These are phyloP conservation scores for Malacoctenus gilli DNA, from an alignment of 2,797 vertebrate species.

Conservation along the genomic window DNA sequence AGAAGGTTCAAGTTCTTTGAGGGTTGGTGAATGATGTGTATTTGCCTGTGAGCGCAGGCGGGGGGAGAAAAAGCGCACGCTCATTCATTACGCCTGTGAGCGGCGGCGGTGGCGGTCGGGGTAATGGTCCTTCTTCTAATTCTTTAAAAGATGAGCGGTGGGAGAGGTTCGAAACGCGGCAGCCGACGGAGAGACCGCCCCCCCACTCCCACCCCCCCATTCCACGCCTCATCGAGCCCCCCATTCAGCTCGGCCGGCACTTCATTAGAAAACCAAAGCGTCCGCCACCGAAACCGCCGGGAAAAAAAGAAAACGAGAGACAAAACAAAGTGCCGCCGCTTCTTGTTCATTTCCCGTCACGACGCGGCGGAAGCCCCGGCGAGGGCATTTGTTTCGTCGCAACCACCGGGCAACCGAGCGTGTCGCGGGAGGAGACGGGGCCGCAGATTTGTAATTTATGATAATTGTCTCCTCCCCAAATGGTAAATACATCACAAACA, in stretches of 20 bases:
- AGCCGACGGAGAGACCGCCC: slow-evolving; percentile 30
- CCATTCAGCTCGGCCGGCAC: slow-evolving; percentile 55
- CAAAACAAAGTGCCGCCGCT: not conserved
- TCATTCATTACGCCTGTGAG: slow-evolving; percentile 46
- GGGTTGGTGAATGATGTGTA: slow-evolving; percentile 11
- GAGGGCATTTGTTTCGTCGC: slow-evolving; percentile 57
- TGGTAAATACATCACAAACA: slow-evolving; percentile 57
- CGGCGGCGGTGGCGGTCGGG: slow-evolving; percentile 47
- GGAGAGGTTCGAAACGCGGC: slow-evolving; percentile 54
- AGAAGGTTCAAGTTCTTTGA: no score
- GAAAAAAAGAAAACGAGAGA: slow-evolving; percentile 17
- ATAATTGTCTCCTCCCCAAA: slow-evolving; percentile 64
- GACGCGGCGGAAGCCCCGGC: slow-evolving; percentile 12
- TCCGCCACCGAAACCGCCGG: slow-evolving; percentile 26
- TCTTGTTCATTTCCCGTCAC: slow-evolving; percentile 65
- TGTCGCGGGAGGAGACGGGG: slow-evolving; percentile 18
- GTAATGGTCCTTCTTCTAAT: slow-evolving; percentile 72
- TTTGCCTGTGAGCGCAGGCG: slow-evolving; percentile 23
- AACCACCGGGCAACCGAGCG: slow-evolving; percentile 47
- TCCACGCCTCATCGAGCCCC: slow-evolving; percentile 72
- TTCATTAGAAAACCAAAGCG: slow-evolving; percentile 70
- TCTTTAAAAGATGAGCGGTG: slow-evolving; percentile 61
- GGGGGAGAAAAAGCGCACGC: slow-evolving; percentile 28
- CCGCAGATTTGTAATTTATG: slow-evolving; percentile 67
- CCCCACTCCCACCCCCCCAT: slow-evolving; percentile 59